phyloP scores from a whole-genome alignment of 2,888 invertebrate genomes.

The Trissoscelio sp. region DNA sequence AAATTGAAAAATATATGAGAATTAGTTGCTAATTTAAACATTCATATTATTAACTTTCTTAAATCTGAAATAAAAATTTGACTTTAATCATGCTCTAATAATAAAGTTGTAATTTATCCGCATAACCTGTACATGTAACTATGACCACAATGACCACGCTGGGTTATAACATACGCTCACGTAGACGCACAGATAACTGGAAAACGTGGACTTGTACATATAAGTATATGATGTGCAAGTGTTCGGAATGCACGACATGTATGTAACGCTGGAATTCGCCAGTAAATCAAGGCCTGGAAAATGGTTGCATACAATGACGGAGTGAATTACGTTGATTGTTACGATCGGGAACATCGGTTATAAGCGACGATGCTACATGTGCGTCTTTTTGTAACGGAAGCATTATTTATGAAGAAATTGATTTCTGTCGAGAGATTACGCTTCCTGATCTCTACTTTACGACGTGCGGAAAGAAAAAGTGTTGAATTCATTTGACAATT shows the following conservation, averaged over 20 bases:
- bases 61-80: conserved; percentile 36
- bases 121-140: conserved; percentile 17
- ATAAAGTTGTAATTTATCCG: conserved; percentile 39
- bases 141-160: not conserved
- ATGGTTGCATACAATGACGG: conserved; percentile 53
- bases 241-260: conserved; percentile 60
- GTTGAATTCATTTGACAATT: conserved; percentile 9
- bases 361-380: conserved; percentile 8
- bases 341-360: conserved; percentile 49
- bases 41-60: no score
- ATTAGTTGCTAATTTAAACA: no score
- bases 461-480: not conserved
- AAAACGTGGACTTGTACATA: conserved; percentile 48
- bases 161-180: conserved; percentile 31
- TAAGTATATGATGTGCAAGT: conserved; percentile 55
- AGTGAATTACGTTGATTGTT: conserved; percentile 58
- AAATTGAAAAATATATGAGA: no score
- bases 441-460: not conserved
- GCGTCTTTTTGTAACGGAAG: conserved; percentile 47
- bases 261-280: conserved; percentile 50
- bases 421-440: not conserved
- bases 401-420: conserved; percentile 29
- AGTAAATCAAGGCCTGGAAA: conserved; percentile 58
- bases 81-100: conserved; percentile 36
- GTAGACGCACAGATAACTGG: conserved; percentile 43